phyloP scores from a whole-genome alignment of 2,888 invertebrate genomes.

The Hyles lineata region DNA sequence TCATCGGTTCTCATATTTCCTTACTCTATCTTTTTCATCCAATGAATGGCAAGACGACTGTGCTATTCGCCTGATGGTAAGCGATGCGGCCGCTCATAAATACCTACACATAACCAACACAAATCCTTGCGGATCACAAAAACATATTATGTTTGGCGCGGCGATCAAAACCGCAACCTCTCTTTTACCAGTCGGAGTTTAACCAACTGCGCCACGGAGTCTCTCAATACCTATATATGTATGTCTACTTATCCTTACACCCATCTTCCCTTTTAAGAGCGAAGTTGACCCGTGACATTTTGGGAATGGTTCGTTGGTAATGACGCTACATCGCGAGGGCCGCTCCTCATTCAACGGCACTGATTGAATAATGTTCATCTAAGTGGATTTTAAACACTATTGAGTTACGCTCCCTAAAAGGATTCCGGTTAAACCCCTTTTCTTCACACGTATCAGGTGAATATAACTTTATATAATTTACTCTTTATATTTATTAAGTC shows the following conservation, averaged over 20 bases:
- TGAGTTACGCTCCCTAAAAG: conserved; percentile 66
- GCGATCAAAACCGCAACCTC: no score
- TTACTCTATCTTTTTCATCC: no score
- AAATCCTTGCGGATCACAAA: no score
- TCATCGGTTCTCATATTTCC: no score
- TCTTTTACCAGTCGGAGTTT: no score
- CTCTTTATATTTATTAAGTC: not conserved
- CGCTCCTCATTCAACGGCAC: conserved; percentile 48
- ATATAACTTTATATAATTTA: not conserved
- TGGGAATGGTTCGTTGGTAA: conserved; percentile 23
- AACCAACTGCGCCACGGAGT: no score
- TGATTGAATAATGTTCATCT: conserved; percentile 68
- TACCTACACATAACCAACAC: no score
- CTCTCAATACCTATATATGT: no score
- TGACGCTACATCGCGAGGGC: conserved; percentile 39
- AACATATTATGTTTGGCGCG: no score
- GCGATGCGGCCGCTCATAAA: no score
- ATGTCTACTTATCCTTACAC: not conserved
- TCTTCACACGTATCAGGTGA: conserved; percentile 9
- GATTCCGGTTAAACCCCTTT: conserved; percentile 42
- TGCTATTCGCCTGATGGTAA: no score
- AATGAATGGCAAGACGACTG: no score
- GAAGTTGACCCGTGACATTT: conserved; percentile 18
- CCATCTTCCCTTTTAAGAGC: not conserved
- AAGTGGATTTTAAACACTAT: conserved; percentile 69